These are phyloP conservation scores for Dermochelys coriacea DNA, from an alignment of 2,797 vertebrate species.

Conservation along the genomic window DNA sequence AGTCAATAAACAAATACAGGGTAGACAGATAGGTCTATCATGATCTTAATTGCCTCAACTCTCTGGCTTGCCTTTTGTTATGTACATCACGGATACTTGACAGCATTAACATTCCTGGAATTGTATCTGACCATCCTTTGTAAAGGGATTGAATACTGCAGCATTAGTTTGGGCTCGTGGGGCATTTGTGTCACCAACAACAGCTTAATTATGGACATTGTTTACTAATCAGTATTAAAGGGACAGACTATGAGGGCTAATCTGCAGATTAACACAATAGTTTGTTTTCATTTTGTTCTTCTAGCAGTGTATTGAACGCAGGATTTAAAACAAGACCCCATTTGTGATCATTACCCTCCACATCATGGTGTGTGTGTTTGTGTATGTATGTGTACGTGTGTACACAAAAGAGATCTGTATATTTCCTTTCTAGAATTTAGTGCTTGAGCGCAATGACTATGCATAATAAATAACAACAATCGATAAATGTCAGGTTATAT, in stretches of 20 bases:
- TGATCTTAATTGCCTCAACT: slow-evolving; percentile 80
- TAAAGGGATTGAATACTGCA: slow-evolving; percentile 80
- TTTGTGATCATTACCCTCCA: slow-evolving; percentile 75
- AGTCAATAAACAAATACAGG: slow-evolving; percentile 77
- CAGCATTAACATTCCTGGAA: slow-evolving; percentile 88
- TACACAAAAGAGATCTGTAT: not conserved
- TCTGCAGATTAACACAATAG: slow-evolving; percentile 83
- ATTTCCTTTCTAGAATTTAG: not conserved
- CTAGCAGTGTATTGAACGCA: slow-evolving; percentile 74
- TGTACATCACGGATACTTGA: slow-evolving; percentile 79
- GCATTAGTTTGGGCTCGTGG: slow-evolving; percentile 81
- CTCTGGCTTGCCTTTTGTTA: slow-evolving; percentile 76
- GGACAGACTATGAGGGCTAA: slow-evolving; percentile 81
- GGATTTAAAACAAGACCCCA: slow-evolving; percentile 81
- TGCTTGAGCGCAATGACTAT: not conserved
- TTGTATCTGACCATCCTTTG: slow-evolving; percentile 82
- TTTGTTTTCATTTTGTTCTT: slow-evolving; percentile 83
- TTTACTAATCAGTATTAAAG: slow-evolving; percentile 85
- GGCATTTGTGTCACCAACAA: slow-evolving; percentile 83
- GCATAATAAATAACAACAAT: not conserved
- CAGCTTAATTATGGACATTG: slow-evolving; percentile 85
- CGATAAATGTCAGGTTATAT: not conserved
- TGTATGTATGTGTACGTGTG: not conserved
- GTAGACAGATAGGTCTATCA: slow-evolving; percentile 53
- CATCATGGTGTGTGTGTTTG: slow-evolving; percentile 25